These are phyloP conservation scores for Eupithecia centaureata DNA, from an alignment of 2,888 invertebrate genomes.

Conservation along the genomic window DNA sequence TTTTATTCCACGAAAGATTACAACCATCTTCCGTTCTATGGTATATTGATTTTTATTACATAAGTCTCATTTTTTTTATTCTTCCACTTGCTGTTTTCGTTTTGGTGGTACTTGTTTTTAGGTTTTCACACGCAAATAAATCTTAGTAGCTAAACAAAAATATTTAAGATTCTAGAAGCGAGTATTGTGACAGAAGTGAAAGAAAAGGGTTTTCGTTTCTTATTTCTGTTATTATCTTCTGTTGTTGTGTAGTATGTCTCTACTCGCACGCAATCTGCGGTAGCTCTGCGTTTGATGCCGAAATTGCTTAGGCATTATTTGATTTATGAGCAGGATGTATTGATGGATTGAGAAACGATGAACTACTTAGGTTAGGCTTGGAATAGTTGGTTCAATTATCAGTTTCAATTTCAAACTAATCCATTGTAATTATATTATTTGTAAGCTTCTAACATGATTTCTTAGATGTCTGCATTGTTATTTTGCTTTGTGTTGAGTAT, in stretches of 20 bases:
- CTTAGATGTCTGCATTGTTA: neutral
- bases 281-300: conserved; percentile 15
- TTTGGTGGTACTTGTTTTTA: no score
- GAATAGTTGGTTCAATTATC: conserved; percentile 9
- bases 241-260: neutral
- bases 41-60: no score
- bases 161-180: neutral
- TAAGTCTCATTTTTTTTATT: no score
- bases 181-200: neutral
- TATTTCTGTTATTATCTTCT: conserved; percentile 6
- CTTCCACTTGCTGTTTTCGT: neutral
- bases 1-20: no score
- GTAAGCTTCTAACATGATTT: neutral
- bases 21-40: no score
- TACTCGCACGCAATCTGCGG: conserved; percentile 20
- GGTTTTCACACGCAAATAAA: no score
- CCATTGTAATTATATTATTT: neutral
- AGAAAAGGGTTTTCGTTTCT: conserved; percentile 3
- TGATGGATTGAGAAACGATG: conserved; percentile 14
- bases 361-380: conserved; percentile 8
- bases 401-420: conserved; percentile 3
- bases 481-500: neutral
- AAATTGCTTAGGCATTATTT: conserved; percentile 21
- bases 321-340: conserved; percentile 19
- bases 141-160: no score